Conservation (phyloP, 1,140 invertebrate species). For the Sitodiplosis mosellana region DNA sequence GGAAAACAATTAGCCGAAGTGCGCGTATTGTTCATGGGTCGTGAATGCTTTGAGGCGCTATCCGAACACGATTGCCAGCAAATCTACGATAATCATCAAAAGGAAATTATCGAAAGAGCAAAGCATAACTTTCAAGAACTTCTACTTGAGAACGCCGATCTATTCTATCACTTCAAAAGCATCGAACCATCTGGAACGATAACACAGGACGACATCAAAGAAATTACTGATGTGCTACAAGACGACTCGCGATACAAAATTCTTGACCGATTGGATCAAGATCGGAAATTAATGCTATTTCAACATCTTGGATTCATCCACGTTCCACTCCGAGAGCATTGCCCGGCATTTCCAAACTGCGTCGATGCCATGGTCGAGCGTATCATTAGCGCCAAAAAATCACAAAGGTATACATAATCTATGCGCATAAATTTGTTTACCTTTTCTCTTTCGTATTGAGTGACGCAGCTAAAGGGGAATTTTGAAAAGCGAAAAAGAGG, state of each 20-base stretch:
- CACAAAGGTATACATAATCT: constrained; percentile 27
- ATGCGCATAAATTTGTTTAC: constrained; percentile 4
- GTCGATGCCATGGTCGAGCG: constrained; percentile 71
- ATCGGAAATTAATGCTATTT: constrained; percentile 81
- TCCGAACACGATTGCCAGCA: constrained; percentile 77
- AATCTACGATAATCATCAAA: constrained; percentile 90
- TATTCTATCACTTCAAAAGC: constrained; percentile 87
- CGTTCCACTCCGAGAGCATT: constrained; percentile 84
- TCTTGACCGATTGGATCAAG: constrained; percentile 82
- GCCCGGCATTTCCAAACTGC: constrained; percentile 77
- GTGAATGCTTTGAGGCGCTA: constrained; percentile 85
- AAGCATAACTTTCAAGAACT: constrained; percentile 88
- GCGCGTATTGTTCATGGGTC: constrained; percentile 81
- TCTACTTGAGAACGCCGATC: constrained; percentile 78
- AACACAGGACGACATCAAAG: constrained; percentile 84
- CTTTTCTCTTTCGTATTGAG: neutral
- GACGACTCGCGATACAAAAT: constrained; percentile 89
- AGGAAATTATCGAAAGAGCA: constrained; percentile 76
- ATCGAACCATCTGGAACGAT: constrained; percentile 77
- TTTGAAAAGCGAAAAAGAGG: too few relatives aligned
- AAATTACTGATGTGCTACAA: constrained; percentile 79
- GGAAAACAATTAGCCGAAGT: constrained; percentile 86
- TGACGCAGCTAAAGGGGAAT: too few relatives aligned
- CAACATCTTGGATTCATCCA: constrained; percentile 93
- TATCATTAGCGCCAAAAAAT: constrained; percentile 45